A percentile compares a stretch with the other conserved stretches of the same genome.
Evolutionary conservation across 2,888 invertebrate genomes (phyloP).

Genomic region (Drosophila fulvimacula): DNA sequence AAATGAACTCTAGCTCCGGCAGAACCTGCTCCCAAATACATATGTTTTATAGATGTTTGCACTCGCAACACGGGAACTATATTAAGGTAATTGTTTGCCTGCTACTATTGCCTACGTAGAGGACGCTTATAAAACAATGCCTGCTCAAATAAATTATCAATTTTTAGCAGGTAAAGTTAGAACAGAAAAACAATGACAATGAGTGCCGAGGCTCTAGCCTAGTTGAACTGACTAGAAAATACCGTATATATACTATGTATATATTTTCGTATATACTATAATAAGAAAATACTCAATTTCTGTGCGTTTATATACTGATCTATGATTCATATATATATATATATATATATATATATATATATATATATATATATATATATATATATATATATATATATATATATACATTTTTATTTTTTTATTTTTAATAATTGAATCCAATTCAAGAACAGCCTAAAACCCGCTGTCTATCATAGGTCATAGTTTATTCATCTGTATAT

Average conservation of each 20-base stretch:
- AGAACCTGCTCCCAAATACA: conserved; percentile 4
- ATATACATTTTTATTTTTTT: no score
- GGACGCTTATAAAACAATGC: conserved; percentile 24
- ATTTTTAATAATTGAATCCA: no score
- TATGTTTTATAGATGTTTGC: not conserved
- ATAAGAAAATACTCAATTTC: not conserved
- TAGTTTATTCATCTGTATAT: not conserved
- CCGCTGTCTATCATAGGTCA: not conserved
- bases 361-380: no score
- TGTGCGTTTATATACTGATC: not conserved
- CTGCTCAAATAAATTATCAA: conserved; percentile 57
- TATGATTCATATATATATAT: not conserved
- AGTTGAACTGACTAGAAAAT: not conserved
- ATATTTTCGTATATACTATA: not conserved
- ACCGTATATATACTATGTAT: not conserved
- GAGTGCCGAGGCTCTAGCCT: conserved; percentile 1
- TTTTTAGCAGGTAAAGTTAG: conserved; percentile 32
- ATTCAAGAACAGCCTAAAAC: no score
- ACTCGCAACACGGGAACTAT: conserved; percentile 12
- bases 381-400: no score
- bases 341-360: no score
- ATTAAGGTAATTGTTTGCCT: conserved; percentile 42
- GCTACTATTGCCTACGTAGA: conserved; percentile 21
- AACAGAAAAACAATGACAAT: conserved; percentile 43
- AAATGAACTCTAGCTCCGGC: not conserved